A percentile compares a stretch with the other conserved stretches of the same genome.
Conservation (phyloP, 2,113 vertebrate genomes). For the Acrocephalus arundinaceus region DNA sequence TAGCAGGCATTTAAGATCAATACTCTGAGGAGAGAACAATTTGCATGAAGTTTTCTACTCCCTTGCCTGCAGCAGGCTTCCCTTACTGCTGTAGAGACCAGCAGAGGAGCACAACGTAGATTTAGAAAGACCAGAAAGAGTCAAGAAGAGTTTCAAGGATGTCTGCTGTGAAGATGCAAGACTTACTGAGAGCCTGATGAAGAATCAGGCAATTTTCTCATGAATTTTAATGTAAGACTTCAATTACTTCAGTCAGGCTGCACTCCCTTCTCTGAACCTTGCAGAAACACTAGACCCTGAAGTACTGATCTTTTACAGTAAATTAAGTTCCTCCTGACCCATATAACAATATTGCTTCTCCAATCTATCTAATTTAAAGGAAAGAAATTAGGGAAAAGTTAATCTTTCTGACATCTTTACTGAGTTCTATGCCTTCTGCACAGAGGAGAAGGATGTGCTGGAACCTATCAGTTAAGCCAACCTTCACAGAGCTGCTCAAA, state of each 20-base stretch:
- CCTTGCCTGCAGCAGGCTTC: neutral
- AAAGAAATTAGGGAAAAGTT: slow-evolving; percentile 42
- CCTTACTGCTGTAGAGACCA: neutral
- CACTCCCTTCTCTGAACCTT: neutral
- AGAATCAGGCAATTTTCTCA: neutral
- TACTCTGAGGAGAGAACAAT: neutral
- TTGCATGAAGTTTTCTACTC: neutral
- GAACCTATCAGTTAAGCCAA: neutral
- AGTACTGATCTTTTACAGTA: slow-evolving; percentile 22
- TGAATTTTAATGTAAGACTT: slow-evolving; percentile 49
- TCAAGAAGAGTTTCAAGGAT: neutral
- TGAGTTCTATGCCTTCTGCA: neutral
- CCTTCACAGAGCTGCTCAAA: neutral
- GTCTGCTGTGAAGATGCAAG: slow-evolving; percentile 17
- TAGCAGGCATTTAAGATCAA: neutral
- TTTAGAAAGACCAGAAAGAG: neutral
- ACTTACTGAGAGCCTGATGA: neutral
- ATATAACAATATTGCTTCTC: neutral
- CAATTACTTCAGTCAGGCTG: neutral
- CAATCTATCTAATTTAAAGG: slow-evolving; percentile 11
- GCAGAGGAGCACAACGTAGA: neutral
- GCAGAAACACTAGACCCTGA: neutral
- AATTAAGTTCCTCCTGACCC: slow-evolving; percentile 46
- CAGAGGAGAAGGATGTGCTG: neutral
- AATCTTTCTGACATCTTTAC: slow-evolving; percentile 31